These are phyloP conservation scores for Aplodontia rufa DNA, from an alignment of 2,113 vertebrate genomes.

Conservation along the genomic window DNA sequence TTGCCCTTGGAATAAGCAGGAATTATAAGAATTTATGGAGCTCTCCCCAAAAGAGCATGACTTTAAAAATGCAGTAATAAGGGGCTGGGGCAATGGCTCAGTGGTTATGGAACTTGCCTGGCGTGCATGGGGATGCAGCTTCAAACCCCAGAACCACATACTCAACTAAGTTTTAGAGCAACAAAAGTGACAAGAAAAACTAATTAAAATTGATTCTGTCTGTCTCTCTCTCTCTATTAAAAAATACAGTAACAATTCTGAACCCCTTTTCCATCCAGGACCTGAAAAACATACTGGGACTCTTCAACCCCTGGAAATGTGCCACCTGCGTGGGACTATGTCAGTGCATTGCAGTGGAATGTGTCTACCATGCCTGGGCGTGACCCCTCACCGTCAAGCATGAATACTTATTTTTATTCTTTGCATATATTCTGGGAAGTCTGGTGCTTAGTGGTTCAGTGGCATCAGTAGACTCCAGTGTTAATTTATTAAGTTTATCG, in stretches of 20 bases:
- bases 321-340: not conserved
- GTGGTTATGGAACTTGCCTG: no score
- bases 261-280: not conserved
- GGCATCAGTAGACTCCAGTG: not conserved
- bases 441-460: not conserved
- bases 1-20: not conserved
- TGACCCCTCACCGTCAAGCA: not conserved
- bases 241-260: no score
- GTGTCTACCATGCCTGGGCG: not conserved
- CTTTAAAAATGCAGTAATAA: not conserved
- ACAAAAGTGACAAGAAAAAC: no score
- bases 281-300: not conserved
- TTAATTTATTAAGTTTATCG: constrained; percentile 57
- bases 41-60: not conserved
- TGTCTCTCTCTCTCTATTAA: no score
- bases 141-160: no score
- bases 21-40: not conserved
- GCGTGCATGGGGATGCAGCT: no score
- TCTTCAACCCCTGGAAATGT: not conserved
- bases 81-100: no score
- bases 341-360: not conserved
- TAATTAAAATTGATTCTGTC: no score
- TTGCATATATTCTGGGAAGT: not conserved
- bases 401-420: not conserved
- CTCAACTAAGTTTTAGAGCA: no score